A percentile compares a stretch with the other conserved stretches of the same genome.
phyloP scores from a whole-genome alignment of 2,797 vertebrate genomes.

The Lagorchestes hirsutus region DNA sequence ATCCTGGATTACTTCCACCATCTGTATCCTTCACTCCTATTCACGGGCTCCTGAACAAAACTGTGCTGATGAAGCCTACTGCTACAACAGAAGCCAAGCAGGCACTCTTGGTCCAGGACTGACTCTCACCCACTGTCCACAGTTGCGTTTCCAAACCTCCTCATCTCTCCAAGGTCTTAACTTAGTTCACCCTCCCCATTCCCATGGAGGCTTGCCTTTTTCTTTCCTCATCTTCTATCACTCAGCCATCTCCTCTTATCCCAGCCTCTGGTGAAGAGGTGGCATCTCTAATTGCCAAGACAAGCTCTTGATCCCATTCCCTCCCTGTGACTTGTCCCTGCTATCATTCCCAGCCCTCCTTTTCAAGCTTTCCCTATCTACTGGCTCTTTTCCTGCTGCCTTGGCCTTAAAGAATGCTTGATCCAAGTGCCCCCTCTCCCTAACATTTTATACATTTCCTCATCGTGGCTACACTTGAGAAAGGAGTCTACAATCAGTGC shows the following conservation, averaged over 20 bases:
- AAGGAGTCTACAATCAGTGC: neutral
- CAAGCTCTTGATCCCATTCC: neutral
- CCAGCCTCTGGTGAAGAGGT: neutral
- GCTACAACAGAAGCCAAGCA: neutral
- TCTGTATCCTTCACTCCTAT: neutral
- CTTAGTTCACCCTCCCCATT: neutral
- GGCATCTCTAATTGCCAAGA: neutral
- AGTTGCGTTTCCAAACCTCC: neutral
- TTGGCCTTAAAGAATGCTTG: neutral
- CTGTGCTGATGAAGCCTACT: neutral
- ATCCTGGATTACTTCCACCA: neutral
- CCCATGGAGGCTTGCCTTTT: neutral
- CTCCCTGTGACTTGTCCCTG: neutral
- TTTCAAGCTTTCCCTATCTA: neutral
- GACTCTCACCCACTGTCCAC: neutral
- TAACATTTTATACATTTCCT: neutral
- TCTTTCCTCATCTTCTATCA: neutral
- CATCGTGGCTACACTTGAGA: neutral
- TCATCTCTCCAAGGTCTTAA: no score
- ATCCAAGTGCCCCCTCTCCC: neutral
- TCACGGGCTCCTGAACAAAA: neutral
- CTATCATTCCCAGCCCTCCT: neutral
- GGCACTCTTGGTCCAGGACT: neutral
- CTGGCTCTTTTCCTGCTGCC: neutral
- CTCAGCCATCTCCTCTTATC: neutral